Percentiles rank a stretch among this genome's conserved stretches.
Conservation (phyloP, 2,888 invertebrate species). For the Carabus problematicus region DNA sequence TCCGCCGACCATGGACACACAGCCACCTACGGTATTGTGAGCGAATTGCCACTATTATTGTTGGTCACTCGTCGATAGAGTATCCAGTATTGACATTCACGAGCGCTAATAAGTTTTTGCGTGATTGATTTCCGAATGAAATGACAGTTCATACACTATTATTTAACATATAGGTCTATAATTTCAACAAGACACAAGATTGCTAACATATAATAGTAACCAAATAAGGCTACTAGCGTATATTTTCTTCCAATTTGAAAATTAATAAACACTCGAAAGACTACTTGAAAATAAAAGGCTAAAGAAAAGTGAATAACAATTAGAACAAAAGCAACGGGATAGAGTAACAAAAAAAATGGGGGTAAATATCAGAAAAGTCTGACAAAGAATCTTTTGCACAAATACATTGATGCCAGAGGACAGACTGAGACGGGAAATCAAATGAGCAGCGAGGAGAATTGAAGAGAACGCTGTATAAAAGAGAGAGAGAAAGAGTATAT, state of each 20-base stretch:
- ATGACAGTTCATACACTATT: too few species aligned
- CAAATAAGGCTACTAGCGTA: too few species aligned
- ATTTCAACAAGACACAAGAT: too few species aligned
- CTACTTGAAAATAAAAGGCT: slow-evolving; percentile 20
- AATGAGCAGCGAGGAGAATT: too few species aligned
- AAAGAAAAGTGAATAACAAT: slow-evolving; percentile 40
- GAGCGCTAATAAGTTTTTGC: slow-evolving; percentile 21
- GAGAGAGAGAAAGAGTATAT: slow-evolving; percentile 7
- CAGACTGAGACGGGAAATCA: not conserved
- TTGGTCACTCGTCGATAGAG: slow-evolving; percentile 5
- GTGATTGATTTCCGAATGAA: too few species aligned
- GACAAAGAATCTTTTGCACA: too few species aligned
- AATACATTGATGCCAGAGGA: too few species aligned
- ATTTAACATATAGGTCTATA: too few species aligned
- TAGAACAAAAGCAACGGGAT: slow-evolving; percentile 37
- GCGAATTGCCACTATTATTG: slow-evolving; percentile 38
- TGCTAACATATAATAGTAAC: too few species aligned
- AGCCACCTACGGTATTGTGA: slow-evolving; percentile 32
- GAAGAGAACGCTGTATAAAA: not conserved
- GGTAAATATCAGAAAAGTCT: too few species aligned
- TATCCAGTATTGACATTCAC: slow-evolving; percentile 12
- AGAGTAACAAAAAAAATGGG: slow-evolving; percentile 9
- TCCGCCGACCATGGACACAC: slow-evolving; percentile 4
- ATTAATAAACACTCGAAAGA: not conserved
- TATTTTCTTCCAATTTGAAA: not conserved